Evolutionary conservation across 2,113 vertebrate genomes (phyloP).

Genomic region (Numida meleagris): DNA sequence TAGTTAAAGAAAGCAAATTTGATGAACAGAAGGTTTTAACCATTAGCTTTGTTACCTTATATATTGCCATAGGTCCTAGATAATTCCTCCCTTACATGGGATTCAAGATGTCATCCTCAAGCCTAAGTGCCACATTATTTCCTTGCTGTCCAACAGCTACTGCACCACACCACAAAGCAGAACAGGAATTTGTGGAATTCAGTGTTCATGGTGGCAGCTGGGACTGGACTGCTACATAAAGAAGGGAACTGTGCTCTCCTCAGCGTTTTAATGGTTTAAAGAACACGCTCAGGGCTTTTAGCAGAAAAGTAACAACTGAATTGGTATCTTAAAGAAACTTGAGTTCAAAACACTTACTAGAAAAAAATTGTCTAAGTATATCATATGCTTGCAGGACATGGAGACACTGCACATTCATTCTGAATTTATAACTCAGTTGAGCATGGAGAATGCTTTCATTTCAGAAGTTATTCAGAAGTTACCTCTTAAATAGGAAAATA

Average conservation of each 20-base stretch:
- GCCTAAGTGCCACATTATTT: background rate
- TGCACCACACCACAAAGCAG: background rate
- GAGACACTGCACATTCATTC: background rate
- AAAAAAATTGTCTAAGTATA: background rate
- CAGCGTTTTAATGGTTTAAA: background rate
- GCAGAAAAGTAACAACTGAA: background rate
- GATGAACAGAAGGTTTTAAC: background rate
- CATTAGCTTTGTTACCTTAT: background rate
- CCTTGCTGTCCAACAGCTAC: slow-evolving; percentile 59
- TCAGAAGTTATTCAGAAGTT: background rate
- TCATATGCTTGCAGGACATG: accelerated
- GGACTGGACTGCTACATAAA: background rate
- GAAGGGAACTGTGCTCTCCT: slow-evolving; percentile 4
- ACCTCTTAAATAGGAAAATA: background rate
- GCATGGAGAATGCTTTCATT: background rate
- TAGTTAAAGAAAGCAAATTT: background rate
- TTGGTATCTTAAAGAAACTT: background rate
- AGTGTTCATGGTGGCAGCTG: slow-evolving; percentile 6
- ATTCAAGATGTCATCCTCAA: background rate
- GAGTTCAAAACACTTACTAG: background rate
- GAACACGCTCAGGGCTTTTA: background rate
- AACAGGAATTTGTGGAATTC: slow-evolving; percentile 58
- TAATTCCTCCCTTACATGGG: background rate
- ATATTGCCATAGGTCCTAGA: background rate
- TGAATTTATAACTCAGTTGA: background rate